Conservation (phyloP, 2,113 vertebrate genomes). For the Caloenas nicobarica region DNA sequence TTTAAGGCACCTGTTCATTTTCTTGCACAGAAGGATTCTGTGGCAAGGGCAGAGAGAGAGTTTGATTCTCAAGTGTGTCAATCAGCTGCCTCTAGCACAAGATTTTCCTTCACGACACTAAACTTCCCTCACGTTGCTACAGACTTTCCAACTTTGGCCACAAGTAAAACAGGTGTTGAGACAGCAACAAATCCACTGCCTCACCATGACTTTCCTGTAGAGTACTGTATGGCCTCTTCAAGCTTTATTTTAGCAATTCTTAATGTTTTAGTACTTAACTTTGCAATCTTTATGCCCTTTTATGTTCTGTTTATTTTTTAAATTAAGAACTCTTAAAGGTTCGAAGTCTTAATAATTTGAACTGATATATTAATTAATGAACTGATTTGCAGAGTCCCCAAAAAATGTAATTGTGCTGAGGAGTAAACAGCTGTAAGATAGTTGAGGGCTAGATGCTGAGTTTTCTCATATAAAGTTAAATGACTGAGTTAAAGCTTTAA, state of each 20-base stretch:
- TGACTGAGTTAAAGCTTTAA: not conserved
- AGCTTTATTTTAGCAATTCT: not conserved
- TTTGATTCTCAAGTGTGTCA: not conserved
- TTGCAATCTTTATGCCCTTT: not conserved
- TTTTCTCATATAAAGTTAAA: not conserved
- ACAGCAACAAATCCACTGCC: not conserved
- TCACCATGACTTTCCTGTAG: not conserved
- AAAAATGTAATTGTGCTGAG: rapidly evolving
- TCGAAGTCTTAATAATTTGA: not conserved
- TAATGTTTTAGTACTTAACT: not conserved
- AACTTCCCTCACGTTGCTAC: not conserved
- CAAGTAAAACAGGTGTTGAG: not conserved
- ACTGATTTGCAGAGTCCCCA: not conserved
- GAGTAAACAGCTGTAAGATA: not conserved
- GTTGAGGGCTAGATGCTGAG: not conserved
- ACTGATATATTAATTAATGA: not conserved
- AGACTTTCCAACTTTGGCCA: not conserved
- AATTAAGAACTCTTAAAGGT: not conserved
- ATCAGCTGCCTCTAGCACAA: not conserved
- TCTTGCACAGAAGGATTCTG: not conserved
- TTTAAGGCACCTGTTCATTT: not conserved
- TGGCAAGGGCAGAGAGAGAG: not conserved
- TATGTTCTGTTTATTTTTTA: not conserved
- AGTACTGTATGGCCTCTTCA: not conserved
- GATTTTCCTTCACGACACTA: not conserved